Evolutionary conservation across 2,113 vertebrate species (phyloP), one percentile per base, ranked within the genome.

Genomic region (Muscicapa adusta): DNA sequence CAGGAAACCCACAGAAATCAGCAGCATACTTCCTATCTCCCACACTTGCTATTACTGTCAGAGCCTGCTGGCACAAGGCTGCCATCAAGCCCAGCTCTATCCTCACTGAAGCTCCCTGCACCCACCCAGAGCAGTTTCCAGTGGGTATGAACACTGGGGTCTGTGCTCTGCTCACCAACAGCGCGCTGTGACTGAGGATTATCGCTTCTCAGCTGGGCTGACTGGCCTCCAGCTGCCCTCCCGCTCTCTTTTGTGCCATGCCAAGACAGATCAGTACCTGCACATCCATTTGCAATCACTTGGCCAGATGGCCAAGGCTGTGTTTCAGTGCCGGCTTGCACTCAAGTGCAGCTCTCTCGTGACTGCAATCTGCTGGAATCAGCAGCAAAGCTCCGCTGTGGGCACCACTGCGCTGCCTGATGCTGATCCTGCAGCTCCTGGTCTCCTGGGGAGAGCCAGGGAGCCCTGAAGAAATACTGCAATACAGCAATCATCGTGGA

Each of bases 211-310:
- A 42, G 50, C 70, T 48, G 36, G 13, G 63, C 43, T 62, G 24
- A 77, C 18, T 29, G 50, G 88, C 67, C 57, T 66, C 66, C 77
- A 63, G 57, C 29, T 3, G 1, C 78, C 42, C 36, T 73, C 58
- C 50, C 5, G 0, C 78, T 82, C 45, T 28, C 5, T 33, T 87
- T 53, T 2, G 1, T 70, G 58, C 23, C 16, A 1, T 70, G 82
- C 71, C 85, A 88, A 85, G 85, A 61, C n/a, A 36, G 62, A 82
- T 94, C 71, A 58, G 88, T 93, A 95, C 88, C 90, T 96, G 82
- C 58, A 24, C 1, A 1, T 50, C 51, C 45, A 19, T 90, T 75
- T 79, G 75, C 74, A 82, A 10, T 76, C 43, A 5, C 4, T 8
- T 45, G 54, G 54, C 74, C 90, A 93, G 85, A 76, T 89, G 95